Conservation (phyloP, 2,888 invertebrate species). For the Cryptus viduatorius region DNA sequence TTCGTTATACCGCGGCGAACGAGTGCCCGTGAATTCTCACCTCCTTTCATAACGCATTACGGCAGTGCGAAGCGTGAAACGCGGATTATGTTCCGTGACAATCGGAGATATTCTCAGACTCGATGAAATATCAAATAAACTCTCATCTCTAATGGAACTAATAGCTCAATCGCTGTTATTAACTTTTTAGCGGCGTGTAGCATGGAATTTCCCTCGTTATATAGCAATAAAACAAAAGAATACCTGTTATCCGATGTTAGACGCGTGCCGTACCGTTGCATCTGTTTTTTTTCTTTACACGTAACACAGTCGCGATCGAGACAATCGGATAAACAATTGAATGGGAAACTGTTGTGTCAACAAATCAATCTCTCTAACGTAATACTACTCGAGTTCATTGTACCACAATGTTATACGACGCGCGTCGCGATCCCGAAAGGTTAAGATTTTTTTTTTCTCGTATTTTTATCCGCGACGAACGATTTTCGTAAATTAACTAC, state of each 20-base stretch:
- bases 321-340: constrained; percentile 11
- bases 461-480: too few species aligned
- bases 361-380: constrained; percentile 5
- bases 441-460: too few species aligned
- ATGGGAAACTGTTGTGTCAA: constrained; percentile 11
- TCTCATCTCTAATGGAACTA: neutral
- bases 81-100: neutral
- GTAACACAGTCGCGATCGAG: neutral
- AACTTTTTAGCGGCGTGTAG: neutral
- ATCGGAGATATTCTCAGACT: neutral
- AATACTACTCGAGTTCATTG: neutral
- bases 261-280: constrained; percentile 7
- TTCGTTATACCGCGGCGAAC: constrained; percentile 31
- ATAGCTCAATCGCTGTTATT: constrained; percentile 1
- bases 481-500: neutral
- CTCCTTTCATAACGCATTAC: constrained; percentile 23
- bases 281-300: neutral
- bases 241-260: neutral
- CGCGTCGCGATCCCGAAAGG: too few species aligned
- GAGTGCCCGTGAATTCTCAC: constrained; percentile 31
- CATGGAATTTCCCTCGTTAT: neutral
- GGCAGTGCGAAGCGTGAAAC: neutral
- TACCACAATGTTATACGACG: neutral
- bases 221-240: constrained; percentile 9
- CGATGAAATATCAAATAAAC: neutral